A percentile compares a stretch with the other conserved stretches of the same genome.
These are phyloP conservation scores for Corythaixoides concolor DNA, from an alignment of 2,113 vertebrate species.

Conservation along the genomic window DNA sequence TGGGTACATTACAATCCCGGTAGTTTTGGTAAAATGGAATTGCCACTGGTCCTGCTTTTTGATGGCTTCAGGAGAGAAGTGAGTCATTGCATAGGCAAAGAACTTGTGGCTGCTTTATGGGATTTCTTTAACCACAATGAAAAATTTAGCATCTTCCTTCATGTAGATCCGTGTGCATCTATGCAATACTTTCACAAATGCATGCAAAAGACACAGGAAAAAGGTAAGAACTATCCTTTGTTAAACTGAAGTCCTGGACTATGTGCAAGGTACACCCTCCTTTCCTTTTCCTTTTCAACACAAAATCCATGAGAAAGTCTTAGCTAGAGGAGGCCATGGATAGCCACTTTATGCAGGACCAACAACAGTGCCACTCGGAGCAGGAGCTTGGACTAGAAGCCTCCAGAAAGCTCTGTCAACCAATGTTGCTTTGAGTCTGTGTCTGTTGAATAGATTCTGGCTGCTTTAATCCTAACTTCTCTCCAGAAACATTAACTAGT, in stretches of 20 bases:
- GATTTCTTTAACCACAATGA: not conserved
- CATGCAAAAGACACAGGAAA: not conserved
- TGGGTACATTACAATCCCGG: not conserved
- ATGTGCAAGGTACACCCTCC: not conserved
- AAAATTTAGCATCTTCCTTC: not conserved
- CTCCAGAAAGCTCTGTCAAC: not conserved
- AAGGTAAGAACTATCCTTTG: not conserved
- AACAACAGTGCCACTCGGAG: not conserved
- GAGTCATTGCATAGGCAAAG: not conserved
- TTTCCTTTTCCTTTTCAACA: not conserved
- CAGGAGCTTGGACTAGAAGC: not conserved
- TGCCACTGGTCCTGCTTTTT: not conserved
- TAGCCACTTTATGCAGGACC: not conserved
- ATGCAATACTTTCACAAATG: not conserved
- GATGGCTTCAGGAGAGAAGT: not conserved
- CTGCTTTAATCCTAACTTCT: not conserved
- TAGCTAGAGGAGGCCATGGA: not conserved
- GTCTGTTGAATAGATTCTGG: not conserved
- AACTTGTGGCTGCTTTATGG: not conserved
- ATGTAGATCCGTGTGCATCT: no score
- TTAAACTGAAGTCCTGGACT: not conserved
- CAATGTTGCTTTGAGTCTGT: not conserved
- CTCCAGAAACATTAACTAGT: not conserved
- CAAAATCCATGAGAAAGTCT: not conserved
- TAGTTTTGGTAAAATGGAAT: not conserved